Percentiles rank a stretch among this genome's conserved stretches.
Conservation (phyloP, 1,140 invertebrate species). For the Drosophila virilis region DNA sequence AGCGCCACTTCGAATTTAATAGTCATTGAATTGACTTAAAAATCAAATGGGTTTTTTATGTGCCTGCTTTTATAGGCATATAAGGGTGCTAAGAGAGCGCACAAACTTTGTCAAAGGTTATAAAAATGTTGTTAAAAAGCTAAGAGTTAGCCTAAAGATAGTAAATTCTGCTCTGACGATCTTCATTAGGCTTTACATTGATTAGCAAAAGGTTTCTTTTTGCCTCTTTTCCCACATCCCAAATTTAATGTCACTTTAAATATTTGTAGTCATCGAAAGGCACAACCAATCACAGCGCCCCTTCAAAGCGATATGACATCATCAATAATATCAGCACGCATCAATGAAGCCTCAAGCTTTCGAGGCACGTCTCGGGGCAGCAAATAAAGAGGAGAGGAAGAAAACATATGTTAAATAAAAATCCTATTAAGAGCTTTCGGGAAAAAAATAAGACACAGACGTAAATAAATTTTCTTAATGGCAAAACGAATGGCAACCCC, state of each 20-base stretch:
- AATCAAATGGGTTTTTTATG: conserved; percentile 17
- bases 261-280: conserved; percentile 11
- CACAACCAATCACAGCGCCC: conserved; percentile 4
- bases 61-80: conserved; percentile 7
- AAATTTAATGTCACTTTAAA: conserved; percentile 63
- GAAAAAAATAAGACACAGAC: conserved; percentile 31
- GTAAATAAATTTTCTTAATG: conserved; percentile 71
- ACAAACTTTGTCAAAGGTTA: conserved; percentile 43
- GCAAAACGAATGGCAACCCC: conserved; percentile 58
- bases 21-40: conserved; percentile 10
- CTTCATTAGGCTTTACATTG: conserved; percentile 11
- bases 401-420: conserved; percentile 75
- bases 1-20: conserved; percentile 14
- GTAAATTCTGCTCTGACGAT: conserved; percentile 12
- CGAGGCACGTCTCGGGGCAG: conserved; percentile 27
- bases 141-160: background rate
- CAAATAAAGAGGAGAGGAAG: conserved; percentile 7
- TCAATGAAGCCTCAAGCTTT: conserved; percentile 58
- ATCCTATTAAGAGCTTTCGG: conserved; percentile 78
- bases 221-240: conserved; percentile 46
- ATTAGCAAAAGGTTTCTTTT: conserved; percentile 14
- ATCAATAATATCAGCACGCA: conserved; percentile 59
- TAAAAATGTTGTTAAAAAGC: conserved; percentile 33
- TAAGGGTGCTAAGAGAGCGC: background rate
- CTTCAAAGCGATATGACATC: conserved; percentile 55